These are phyloP conservation scores for Adineta ricciae DNA, from an alignment of 2,888 invertebrate genomes.

Conservation along the genomic window DNA sequence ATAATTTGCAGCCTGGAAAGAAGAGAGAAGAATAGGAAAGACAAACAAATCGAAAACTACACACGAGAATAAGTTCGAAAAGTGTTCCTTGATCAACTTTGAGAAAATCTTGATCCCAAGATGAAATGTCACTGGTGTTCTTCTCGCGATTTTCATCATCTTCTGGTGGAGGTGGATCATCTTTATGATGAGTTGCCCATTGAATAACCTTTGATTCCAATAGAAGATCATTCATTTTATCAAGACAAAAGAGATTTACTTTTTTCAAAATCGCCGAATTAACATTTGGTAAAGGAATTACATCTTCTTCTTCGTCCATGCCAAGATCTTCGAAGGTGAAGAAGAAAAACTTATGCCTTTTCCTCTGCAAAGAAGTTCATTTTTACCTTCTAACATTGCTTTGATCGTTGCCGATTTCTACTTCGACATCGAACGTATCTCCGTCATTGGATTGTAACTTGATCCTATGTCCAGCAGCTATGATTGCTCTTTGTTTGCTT, in stretches of 20 bases:
- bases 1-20: constrained; percentile 71
- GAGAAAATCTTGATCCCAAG: constrained; percentile 96
- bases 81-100: constrained; percentile 95
- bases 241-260: constrained; percentile 50
- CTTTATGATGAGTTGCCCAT: constrained; percentile 56
- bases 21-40: neutral
- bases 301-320: constrained; percentile 60
- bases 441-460: constrained; percentile 88
- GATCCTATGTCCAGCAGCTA: constrained; percentile 56
- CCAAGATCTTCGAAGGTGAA: constrained; percentile 48
- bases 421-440: constrained; percentile 86
- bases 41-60: neutral
- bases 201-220: constrained; percentile 40
- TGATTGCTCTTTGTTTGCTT: neutral
- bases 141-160: constrained; percentile 96
- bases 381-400: constrained; percentile 75
- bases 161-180: constrained; percentile 73
- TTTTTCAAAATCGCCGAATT: constrained; percentile 90
- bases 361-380: neutral
- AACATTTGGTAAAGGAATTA: constrained; percentile 89
- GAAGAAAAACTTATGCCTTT: neutral
- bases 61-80: constrained; percentile 73
- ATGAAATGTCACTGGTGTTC: constrained; percentile 93
- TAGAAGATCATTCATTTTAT: too few relatives aligned
- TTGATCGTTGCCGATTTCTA: constrained; percentile 94